phyloP scores from a whole-genome alignment of 1,140 invertebrate species.

The Caenorhabditis inopinata region DNA sequence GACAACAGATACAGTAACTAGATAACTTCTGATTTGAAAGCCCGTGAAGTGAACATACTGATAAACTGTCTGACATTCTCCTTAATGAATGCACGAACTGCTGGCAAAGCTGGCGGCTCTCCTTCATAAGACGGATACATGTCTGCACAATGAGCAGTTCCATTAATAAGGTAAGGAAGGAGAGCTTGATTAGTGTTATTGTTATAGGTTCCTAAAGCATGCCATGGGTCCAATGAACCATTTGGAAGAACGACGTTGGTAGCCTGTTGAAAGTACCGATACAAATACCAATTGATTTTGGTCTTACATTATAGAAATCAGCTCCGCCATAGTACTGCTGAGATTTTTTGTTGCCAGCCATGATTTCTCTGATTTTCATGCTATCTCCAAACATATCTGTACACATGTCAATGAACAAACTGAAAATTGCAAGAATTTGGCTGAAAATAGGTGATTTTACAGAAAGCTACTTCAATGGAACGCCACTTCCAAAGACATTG shows the following conservation, averaged over 20 bases:
- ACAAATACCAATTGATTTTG: too few species aligned
- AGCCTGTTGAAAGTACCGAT: too few species aligned
- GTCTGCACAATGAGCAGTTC: conserved; percentile 41
- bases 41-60: too few species aligned
- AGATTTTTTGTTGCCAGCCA: conserved; percentile 34
- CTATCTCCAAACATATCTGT: conserved; percentile 44
- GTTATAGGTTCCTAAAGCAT: conserved; percentile 43
- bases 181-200: background rate
- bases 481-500: conserved; percentile 41
- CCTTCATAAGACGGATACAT: conserved; percentile 56
- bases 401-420: conserved; percentile 51
- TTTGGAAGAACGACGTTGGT: conserved; percentile 55
- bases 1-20: too few species aligned
- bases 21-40: too few species aligned
- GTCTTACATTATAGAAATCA: conserved; percentile 19
- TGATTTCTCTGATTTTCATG: conserved; percentile 35
- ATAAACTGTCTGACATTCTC: background rate
- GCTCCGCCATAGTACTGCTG: conserved; percentile 48
- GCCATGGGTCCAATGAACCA: conserved; percentile 58
- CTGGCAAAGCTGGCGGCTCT: conserved; percentile 44
- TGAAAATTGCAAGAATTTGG: background rate
- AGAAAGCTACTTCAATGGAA: conserved; percentile 43
- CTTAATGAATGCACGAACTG: background rate
- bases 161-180: conserved; percentile 37
- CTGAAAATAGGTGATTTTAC: background rate